Evolutionary conservation across 2,888 invertebrate species (phyloP), one percentile per base, ranked within the genome.

Genomic region (Nomada hirtipes): DNA sequence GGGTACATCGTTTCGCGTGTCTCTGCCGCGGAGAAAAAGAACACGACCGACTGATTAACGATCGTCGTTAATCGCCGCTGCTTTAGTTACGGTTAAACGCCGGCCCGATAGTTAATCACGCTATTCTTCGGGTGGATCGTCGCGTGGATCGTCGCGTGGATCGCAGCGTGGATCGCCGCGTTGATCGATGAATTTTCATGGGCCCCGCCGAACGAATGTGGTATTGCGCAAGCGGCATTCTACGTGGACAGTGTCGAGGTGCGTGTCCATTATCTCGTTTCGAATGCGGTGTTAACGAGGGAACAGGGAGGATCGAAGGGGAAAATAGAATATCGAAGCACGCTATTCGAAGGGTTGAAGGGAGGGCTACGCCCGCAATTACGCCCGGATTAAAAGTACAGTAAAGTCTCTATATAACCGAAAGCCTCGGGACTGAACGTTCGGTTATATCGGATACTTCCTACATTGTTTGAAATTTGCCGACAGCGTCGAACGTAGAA

Each of bases 31-130:
- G 44, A 26, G 23, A 52, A 64, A 44, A 79, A 55, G 13, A 13
- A 4, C 26, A 15, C 50, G 36, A 13, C 13, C n/a, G 26, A 26
- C 68, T 87, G 80, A 86, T 83, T 75, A 75, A 83, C 79, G 80
- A 53, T 65, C 74, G 47, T 50, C 74, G 71, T 86, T 83, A 76
- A 81, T 82, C 79, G 79, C 73, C 53, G 59, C 63, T 81, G 76
- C 79, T 79, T 84, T 67, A 64, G 78, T 84, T 87, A 75, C 84
- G 67, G 60, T 68, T 74, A 77, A 80, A 70, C 65, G 52, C 61
- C 61, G 20, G 9, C 9, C 1, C 70, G 55, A 53, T 60, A 63
- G 76, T 76, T 78, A 63, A 85, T 82, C 70, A 26, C 52, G 55
- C 74, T 69, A 52, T 4, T 44, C 26, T 52, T 79, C 23, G 64